Base-by-base conservation (phyloP, 1,140 invertebrate genomes). In the Trichonephila inaurata region DNA sequence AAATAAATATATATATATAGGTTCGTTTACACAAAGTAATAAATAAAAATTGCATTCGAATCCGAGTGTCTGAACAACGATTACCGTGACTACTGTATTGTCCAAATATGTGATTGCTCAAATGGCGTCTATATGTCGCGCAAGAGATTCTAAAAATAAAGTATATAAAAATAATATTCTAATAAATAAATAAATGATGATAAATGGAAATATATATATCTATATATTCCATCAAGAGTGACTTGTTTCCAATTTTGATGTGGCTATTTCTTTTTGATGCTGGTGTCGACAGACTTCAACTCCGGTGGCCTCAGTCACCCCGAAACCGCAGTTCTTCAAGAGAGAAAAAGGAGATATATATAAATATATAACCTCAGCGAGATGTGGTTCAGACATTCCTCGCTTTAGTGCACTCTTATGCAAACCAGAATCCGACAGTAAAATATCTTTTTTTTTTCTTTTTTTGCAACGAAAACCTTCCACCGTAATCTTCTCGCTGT, bases 11-110 rank as follows among this genome's bases (percentile, higher is more conserved):
- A 83, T 83, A 51, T 58, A 87, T 33, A 61, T 61, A 89, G 87
- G 87, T 89, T 89, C 66, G 66, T 89, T 89, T 89, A 77, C 89
- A 81, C 89, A 91, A 91, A 91, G 77, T 91, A 91, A 81, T 83
- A 89, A 89, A 89, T 62, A 87, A 51, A n/a, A 58, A 62, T 5
- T 16, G 69, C 85, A 64, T 87, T 91, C 51, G 51, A 81, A 81
- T 72, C 28, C 61, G 51, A 40, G 72, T 91, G 89, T 62, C 14
- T 66, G 81, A 91, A 91, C 90, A 91, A 91, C 90, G 90, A 91
- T 40, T 72, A 64, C 51, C 18, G 51, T 58, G 81, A 81, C 60
- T 60, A 44, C 66, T 90, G 82, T 51, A 77, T 77, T 87, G 61
- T 87, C 58, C 85, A 87, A 87, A 83, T 40, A 64, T 62, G 61